Evolutionary conservation across 2,888 invertebrate genomes (phyloP).

Genomic region (Proisotoma minuta): DNA sequence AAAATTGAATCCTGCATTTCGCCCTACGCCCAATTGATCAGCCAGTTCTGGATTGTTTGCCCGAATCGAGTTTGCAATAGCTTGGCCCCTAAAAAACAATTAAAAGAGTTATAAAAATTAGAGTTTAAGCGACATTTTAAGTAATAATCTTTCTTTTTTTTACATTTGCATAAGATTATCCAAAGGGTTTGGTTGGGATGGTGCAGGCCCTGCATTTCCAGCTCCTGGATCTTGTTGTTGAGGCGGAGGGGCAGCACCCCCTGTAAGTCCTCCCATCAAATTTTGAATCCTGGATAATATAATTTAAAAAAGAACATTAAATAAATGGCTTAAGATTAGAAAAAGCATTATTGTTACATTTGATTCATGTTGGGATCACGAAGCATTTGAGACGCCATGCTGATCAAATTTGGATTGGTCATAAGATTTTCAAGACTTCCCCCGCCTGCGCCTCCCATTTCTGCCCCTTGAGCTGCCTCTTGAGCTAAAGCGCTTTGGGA

Average conservation of each 20-base stretch:
- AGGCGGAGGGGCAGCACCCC: slow-evolving; percentile 12
- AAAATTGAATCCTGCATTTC: neutral
- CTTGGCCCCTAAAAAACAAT: slow-evolving; percentile 63
- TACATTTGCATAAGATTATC: slow-evolving; percentile 45
- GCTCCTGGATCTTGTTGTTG: slow-evolving; percentile 11
- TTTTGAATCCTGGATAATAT: slow-evolving; percentile 37
- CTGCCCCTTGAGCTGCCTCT: slow-evolving; percentile 38
- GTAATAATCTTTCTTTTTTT: neutral
- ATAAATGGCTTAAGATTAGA: neutral
- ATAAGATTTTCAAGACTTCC: slow-evolving; percentile 57
- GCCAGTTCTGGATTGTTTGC: slow-evolving; percentile 75
- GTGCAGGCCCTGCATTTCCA: slow-evolving; percentile 8
- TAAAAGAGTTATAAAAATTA: neutral
- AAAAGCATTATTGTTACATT: slow-evolving; percentile 54
- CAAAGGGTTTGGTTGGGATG: slow-evolving; percentile 23
- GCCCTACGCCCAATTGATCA: slow-evolving; percentile 61
- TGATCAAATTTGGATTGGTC: slow-evolving; percentile 74
- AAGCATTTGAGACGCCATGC: slow-evolving; percentile 78
- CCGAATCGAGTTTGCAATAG: slow-evolving; percentile 76
- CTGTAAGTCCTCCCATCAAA: slow-evolving; percentile 39
- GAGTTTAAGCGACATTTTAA: neutral
- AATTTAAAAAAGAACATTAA: neutral
- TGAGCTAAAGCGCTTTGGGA: slow-evolving; percentile 15
- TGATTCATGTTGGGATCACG: slow-evolving; percentile 78
- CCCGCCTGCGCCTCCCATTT: neutral